Conservation (phyloP, 2,797 vertebrate species). For the Poecilia picta region DNA sequence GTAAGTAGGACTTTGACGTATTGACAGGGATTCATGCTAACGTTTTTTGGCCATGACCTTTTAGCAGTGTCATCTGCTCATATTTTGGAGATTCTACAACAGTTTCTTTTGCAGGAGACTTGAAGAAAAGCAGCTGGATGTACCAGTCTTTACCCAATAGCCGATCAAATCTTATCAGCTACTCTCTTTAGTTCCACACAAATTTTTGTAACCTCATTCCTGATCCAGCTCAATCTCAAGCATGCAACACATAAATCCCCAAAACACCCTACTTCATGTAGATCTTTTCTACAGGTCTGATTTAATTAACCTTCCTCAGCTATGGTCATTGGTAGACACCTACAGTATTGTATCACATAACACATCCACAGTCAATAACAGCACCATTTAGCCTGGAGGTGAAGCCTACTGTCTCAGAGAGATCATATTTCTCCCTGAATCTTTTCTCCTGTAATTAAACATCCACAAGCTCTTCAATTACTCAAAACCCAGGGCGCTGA, state of each 20-base stretch:
- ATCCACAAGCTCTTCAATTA: constrained; percentile 71
- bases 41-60: background rate
- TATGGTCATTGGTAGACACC: constrained; percentile 57
- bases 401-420: constrained; percentile 53
- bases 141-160: constrained; percentile 41
- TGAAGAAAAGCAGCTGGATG: background rate
- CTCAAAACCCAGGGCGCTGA: constrained; percentile 68
- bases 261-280: background rate
- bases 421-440: constrained; percentile 61
- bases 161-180: constrained; percentile 57
- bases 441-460: constrained; percentile 77
- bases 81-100: background rate
- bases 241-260: constrained; percentile 16
- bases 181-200: background rate
- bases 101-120: background rate
- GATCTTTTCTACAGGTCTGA: constrained; percentile 42
- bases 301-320: constrained; percentile 65
- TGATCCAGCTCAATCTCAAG: background rate
- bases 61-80: background rate
- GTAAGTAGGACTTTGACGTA: background rate
- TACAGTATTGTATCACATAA: constrained; percentile 66
- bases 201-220: background rate
- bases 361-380: constrained; percentile 67
- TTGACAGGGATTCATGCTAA: background rate
- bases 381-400: constrained; percentile 65